Evolutionary conservation across 1,140 invertebrate species (phyloP), one percentile per base, ranked within the genome.

Genomic region (Drosophila hydei): DNA sequence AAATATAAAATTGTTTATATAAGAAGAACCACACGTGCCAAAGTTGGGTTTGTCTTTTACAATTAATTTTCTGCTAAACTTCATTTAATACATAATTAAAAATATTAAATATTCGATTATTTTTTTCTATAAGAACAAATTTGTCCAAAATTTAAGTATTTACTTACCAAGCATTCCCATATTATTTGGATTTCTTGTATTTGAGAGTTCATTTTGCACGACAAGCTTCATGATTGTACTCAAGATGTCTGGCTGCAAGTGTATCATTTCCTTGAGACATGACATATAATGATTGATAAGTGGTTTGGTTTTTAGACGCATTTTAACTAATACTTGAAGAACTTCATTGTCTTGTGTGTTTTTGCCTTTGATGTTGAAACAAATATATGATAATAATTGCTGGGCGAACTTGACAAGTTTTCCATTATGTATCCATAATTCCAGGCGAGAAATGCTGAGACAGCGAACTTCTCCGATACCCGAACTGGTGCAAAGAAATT

Each of bases 341-440:
- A 98, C 96, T 92, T 99, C 98, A 48, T 97, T 94, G 92, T 99
- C 98, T 63, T 94, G 93, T 7, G 95, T 93, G 25, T 94, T 95
- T 84, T 96, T 96, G 1, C 92, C 92, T 59, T 92, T 92, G 18
- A 93, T 93, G 92, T 99, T 99, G 71, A 96, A 95, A 90, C 97
- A 98, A 52, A 99, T 94, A 72, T 98, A 96, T 56, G 98, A 95
- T 3, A 99, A 92, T n/a, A 99, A 92, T 92, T 99, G 98, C 91
- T 99, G 98, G 0, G 97, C 97, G 7, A 96, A 94, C 83, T 96
- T 94, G 91, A 96, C 96, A 42, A 98, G 91, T 93, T 99, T 99
- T 30, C 97, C 97, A 92, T 98, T 99, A 85, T 98, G 97, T 23
- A 99, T 92, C 98, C 98, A 99, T 65, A 96, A 94, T 92, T 99